Conservation (phyloP, 1,140 invertebrate genomes). For the Calycopis cecrops region DNA sequence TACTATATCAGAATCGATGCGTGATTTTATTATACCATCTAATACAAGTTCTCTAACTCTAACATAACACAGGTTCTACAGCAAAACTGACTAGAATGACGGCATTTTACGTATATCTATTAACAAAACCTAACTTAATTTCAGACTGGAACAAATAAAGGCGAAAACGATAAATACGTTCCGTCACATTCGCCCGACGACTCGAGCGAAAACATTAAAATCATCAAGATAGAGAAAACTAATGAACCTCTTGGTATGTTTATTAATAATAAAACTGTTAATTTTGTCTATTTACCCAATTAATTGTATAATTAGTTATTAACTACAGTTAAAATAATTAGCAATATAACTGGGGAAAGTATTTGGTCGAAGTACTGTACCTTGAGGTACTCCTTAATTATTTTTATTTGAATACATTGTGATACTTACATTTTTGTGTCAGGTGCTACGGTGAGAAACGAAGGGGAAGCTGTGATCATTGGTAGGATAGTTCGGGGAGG, state of each 20-base stretch:
- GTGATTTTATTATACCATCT: too few relatives aligned
- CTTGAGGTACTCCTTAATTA: background rate
- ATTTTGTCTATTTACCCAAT: background rate
- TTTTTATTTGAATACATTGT: background rate
- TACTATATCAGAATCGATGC: too few relatives aligned
- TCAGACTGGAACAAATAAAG: constrained; percentile 59
- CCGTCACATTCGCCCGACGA: constrained; percentile 75
- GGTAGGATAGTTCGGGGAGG: constrained; percentile 96
- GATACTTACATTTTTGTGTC: constrained; percentile 30
- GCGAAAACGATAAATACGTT: constrained; percentile 61
- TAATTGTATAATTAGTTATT: background rate
- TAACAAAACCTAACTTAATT: constrained; percentile 4
- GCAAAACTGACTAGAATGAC: too few relatives aligned
- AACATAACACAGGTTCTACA: too few relatives aligned
- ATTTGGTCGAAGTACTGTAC: background rate
- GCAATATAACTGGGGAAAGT: background rate
- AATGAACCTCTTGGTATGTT: constrained; percentile 89
- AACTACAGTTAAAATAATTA: background rate
- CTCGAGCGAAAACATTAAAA: constrained; percentile 91
- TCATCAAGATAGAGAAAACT: constrained; percentile 98
- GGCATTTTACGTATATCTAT: background rate
- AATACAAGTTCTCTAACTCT: too few relatives aligned
- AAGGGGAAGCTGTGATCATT: constrained; percentile 94
- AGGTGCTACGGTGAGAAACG: constrained; percentile 96
- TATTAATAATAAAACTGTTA: constrained; percentile 12